A percentile compares a stretch with the other conserved stretches of the same genome.
Conservation (phyloP, 2,888 invertebrate species). For the Platycnemis pennipes region DNA sequence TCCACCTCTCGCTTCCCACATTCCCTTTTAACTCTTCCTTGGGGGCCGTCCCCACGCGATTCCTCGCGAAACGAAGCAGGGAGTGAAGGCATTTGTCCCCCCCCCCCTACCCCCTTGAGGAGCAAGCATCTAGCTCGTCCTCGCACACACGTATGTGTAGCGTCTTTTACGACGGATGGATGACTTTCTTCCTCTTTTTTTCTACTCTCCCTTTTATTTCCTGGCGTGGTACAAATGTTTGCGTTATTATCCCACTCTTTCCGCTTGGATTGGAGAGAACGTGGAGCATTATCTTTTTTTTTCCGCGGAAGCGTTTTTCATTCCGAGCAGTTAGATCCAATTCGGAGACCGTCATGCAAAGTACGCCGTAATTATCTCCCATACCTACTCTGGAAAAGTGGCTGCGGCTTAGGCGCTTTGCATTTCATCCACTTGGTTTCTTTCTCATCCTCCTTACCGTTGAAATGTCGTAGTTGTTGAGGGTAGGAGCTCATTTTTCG, state of each 20-base stretch:
- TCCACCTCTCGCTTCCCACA: neutral
- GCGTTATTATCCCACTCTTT: neutral
- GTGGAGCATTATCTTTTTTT: neutral
- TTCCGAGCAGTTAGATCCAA: neutral
- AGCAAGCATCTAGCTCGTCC: neutral
- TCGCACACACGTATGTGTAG: neutral
- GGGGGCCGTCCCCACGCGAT: neutral
- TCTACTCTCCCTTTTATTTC: neutral
- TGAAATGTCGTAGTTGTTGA: too few relatives aligned
- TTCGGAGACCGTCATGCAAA: neutral
- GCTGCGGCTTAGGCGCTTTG: neutral
- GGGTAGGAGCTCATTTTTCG: too few relatives aligned
- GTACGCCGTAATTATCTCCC: neutral
- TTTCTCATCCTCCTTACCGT: neutral
- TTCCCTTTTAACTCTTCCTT: neutral
- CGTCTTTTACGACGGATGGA: neutral
- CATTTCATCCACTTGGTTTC: neutral
- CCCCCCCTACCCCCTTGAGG: too few relatives aligned
- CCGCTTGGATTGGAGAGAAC: neutral
- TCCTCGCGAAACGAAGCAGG: conserved; percentile 47
- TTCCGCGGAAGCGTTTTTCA: neutral
- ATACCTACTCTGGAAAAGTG: neutral
- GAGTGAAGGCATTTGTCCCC: conserved; percentile 28
- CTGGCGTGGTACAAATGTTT: neutral
- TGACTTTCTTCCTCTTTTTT: neutral